These are phyloP conservation scores for Lipotes vexillifer DNA, from an alignment of 2,113 vertebrate genomes.

Conservation along the genomic window DNA sequence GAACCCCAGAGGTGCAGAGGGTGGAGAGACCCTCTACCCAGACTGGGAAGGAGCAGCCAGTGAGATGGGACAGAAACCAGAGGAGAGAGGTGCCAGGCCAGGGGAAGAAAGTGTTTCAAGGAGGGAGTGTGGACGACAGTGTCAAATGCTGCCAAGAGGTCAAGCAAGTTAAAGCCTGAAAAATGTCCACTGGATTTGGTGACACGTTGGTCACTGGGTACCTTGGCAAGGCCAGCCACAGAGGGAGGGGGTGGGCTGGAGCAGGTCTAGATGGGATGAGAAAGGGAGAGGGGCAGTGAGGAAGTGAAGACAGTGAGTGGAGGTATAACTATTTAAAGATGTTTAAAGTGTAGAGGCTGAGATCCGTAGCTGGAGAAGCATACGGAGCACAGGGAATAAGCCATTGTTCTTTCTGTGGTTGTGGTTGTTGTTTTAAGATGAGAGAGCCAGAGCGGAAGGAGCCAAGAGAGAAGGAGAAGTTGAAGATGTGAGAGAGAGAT, in stretches of 20 bases:
- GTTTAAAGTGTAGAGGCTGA: not conserved
- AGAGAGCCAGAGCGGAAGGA: not conserved
- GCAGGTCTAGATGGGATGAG: not conserved
- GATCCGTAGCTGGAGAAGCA: not conserved
- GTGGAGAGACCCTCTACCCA: not conserved
- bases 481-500: not conserved
- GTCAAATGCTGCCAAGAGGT: conserved; percentile 11
- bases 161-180: conserved; percentile 17
- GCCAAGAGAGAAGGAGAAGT: not conserved
- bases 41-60: not conserved
- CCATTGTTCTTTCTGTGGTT: not conserved
- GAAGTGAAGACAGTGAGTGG: not conserved
- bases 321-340: not conserved
- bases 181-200: not conserved
- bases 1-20: not conserved
- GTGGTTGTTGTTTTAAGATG: not conserved
- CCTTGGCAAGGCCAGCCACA: not conserved
- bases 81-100: not conserved
- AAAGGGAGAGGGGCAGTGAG: not conserved
- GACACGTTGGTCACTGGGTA: conserved; percentile 18
- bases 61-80: not conserved
- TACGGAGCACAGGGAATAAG: not conserved
- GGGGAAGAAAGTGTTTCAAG: not conserved
- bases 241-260: not conserved
- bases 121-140: not conserved